phyloP scores from a whole-genome alignment of 2,888 invertebrate species.

The Watsonalla binaria region DNA sequence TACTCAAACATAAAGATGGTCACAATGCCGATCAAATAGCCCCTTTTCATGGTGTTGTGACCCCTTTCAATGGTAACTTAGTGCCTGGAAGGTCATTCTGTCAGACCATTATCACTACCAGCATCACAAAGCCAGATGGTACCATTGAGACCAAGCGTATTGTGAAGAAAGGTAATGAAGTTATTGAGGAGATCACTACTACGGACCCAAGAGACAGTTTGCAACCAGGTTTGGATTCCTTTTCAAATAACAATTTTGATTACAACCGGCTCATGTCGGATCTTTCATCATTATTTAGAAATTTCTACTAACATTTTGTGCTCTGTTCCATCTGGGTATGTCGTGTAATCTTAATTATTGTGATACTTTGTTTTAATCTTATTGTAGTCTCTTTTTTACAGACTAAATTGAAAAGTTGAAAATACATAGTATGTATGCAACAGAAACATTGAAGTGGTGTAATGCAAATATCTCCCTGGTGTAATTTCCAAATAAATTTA shows the following conservation, averaged over 20 bases:
- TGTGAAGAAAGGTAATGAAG: constrained; percentile 61
- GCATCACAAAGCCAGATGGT: constrained; percentile 64
- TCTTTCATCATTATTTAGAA: constrained; percentile 53
- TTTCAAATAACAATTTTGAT: constrained; percentile 39
- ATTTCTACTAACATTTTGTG: constrained; percentile 42
- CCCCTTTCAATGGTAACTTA: constrained; percentile 49
- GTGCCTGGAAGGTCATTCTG: constrained; percentile 61
- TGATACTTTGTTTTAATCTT: background rate
- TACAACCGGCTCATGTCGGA: constrained; percentile 43
- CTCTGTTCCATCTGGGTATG: constrained; percentile 6
- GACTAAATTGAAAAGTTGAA: constrained; percentile 1
- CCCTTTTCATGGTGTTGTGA: constrained; percentile 48
- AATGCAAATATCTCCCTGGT: too few relatives aligned
- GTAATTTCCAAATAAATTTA: too few relatives aligned
- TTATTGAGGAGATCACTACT: constrained; percentile 58
- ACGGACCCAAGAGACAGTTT: constrained; percentile 30
- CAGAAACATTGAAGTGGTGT: too few relatives aligned
- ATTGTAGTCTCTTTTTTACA: constrained; percentile 3
- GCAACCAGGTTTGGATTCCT: constrained; percentile 37
- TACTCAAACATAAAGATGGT: constrained; percentile 51
- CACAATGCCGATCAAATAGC: constrained; percentile 16
- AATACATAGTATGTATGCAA: constrained; percentile 3
- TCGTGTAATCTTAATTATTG: constrained; percentile 3
- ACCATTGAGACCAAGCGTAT: constrained; percentile 61
- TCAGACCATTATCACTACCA: constrained; percentile 67